phyloP scores from a whole-genome alignment of 1,140 invertebrate genomes.

The Drosophila willistoni region DNA sequence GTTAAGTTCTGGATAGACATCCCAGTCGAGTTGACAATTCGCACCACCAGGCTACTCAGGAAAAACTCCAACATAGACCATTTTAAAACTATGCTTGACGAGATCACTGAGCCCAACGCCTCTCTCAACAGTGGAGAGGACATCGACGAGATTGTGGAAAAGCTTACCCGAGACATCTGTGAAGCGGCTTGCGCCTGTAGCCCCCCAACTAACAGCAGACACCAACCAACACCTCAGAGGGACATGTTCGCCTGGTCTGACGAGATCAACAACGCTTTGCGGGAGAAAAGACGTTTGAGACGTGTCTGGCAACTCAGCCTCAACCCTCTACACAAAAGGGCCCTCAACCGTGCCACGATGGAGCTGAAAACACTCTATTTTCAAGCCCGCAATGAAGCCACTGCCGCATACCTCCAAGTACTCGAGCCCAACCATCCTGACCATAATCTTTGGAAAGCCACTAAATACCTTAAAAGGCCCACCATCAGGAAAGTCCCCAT shows the following conservation, averaged over 20 bases:
- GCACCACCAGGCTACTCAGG: too few relatives aligned
- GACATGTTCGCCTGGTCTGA: neutral
- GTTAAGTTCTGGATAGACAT: too few relatives aligned
- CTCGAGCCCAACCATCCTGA: too few relatives aligned
- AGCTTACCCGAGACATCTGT: neutral
- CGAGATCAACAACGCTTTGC: neutral
- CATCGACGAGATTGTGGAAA: neutral
- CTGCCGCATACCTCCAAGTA: neutral
- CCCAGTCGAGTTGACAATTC: too few relatives aligned
- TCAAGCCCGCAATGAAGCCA: neutral
- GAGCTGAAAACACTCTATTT: neutral
- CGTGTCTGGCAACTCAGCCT: slow-evolving; percentile 5
- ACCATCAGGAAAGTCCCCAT: neutral
- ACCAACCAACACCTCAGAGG: neutral
- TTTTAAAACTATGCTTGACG: too few relatives aligned
- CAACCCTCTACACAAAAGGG: slow-evolving; percentile 1
- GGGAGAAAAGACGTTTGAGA: slow-evolving; percentile 4
- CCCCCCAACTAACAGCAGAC: too few relatives aligned
- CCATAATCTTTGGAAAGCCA: too few relatives aligned
- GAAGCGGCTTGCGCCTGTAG: too few relatives aligned
- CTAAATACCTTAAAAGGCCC: too few relatives aligned
- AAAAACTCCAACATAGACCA: too few relatives aligned
- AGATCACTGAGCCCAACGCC: too few relatives aligned
- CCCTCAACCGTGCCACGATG: neutral
- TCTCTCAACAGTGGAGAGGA: too few relatives aligned